Percentiles rank a stretch among this genome's conserved stretches.
Evolutionary conservation across 2,113 vertebrate species (phyloP).

Genomic region (Nerophis lumbriciformis): DNA sequence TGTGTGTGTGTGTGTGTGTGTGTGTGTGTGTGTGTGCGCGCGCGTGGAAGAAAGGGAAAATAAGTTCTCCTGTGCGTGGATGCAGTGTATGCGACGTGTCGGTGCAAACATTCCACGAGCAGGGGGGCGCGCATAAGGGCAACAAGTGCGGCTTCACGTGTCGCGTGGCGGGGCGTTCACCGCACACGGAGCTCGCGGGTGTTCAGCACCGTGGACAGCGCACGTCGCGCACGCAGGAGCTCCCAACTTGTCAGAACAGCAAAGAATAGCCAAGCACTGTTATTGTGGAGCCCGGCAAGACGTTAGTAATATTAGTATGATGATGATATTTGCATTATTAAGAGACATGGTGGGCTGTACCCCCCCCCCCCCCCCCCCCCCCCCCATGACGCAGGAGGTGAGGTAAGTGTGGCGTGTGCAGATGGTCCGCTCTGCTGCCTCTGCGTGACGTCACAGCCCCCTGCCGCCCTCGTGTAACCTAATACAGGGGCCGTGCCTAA

Average conservation of each 20-base stretch:
- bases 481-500: too few relatives aligned
- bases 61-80: neutral
- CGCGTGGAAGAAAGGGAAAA: neutral
- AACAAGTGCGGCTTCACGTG: slow-evolving; percentile 64
- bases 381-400: slow-evolving; percentile 67
- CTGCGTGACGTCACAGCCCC: slow-evolving; percentile 4
- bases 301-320: too few relatives aligned
- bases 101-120: neutral
- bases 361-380: neutral
- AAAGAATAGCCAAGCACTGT: too few relatives aligned
- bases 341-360: slow-evolving; percentile 13
- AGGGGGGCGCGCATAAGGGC: slow-evolving; percentile 35
- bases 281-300: too few relatives aligned
- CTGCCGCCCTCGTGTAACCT: too few relatives aligned
- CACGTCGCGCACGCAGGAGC: neutral
- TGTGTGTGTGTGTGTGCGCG: neutral
- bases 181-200: slow-evolving; percentile 18
- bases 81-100: too few relatives aligned
- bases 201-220: slow-evolving; percentile 65
- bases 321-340: too few relatives aligned
- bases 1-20: neutral
- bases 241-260: too few relatives aligned
- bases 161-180: slow-evolving; percentile 58
- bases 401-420: slow-evolving; percentile 67
- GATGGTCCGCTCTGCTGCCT: slow-evolving; percentile 53